Evolutionary conservation across 2,113 vertebrate genomes (phyloP), one percentile per base, ranked within the genome.

Genomic region (Aldabrachelys gigantea): DNA sequence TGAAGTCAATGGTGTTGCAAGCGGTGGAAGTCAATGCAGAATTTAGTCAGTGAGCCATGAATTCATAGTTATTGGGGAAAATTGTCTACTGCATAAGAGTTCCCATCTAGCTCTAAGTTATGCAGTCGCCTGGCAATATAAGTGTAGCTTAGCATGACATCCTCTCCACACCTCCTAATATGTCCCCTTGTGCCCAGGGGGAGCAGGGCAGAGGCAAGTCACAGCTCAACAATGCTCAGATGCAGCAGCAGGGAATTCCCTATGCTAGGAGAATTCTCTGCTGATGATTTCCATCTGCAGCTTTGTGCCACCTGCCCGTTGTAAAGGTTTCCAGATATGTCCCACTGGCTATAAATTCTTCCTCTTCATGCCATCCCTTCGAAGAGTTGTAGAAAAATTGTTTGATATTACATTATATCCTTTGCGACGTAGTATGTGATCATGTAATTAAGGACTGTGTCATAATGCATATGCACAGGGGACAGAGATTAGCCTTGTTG

Each of bases 401-500:
- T 52, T n/a, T 35, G 16, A 6, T 22, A 59, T 25, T 44, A 93
- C 93, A 86, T 7, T 10, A 24, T 8, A 24, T 6, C 14, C 38
- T 31, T 82, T 1, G 1, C 94, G 72, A 29, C 85, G 56, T 2
- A 78, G 7, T 62, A 92, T 29, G 52, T 24, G 59, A 82, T 92
- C 24, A 0, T 0, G 6, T 62, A 56, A 52, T 4, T 88, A 80
- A 93, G 38, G 1, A 6, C 53, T 50, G 17, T 21, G 22, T 54
- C 84, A 22, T 79, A 50, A 41, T 47, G 56, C 16, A 22, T 19
- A 87, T 44, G 6, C 24, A 11, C 38, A 24, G 41, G 22, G 22
- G 41, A 41, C 21, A 41, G 19, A 22, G 8, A 92, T 47, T 0
- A 0, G 52, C 8, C 25, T 11, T 19, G 7, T 2, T 0, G 35